Percentiles rank a stretch among this genome's conserved stretches.
These are phyloP conservation scores for Prunella himalayana DNA, from an alignment of 2,113 vertebrate genomes.

Conservation along the genomic window DNA sequence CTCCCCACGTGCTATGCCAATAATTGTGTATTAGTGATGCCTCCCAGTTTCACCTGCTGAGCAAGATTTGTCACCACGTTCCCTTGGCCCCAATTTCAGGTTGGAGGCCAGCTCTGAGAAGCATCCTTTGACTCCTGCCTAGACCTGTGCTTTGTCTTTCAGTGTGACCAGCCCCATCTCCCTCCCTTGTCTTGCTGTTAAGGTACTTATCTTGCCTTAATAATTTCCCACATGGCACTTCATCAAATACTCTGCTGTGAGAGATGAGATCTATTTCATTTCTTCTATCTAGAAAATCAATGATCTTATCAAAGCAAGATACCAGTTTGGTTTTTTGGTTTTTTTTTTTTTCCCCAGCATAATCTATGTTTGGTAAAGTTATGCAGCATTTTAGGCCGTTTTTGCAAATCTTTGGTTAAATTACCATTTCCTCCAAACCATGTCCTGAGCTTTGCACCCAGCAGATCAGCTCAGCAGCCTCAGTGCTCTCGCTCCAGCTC, in stretches of 20 bases:
- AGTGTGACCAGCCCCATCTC: neutral
- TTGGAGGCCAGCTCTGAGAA: rapidly evolving
- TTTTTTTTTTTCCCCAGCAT: neutral
- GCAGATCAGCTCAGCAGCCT: neutral
- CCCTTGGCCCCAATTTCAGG: neutral
- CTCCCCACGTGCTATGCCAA: rapidly evolving
- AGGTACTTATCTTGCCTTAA: neutral
- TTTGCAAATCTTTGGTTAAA: neutral
- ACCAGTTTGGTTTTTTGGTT: neutral
- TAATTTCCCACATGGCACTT: neutral
- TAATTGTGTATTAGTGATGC: neutral
- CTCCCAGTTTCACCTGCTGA: neutral
- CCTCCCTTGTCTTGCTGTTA: neutral
- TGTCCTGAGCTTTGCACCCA: neutral
- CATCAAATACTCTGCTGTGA: neutral
- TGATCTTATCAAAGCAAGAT: slow-evolving; percentile 39
- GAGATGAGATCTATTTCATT: slow-evolving; percentile 41
- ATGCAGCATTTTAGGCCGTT: neutral
- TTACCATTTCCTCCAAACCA: neutral
- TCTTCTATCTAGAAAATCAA: slow-evolving; percentile 53
- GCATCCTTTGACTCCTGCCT: neutral
- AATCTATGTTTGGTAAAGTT: neutral
- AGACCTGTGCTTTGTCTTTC: neutral
- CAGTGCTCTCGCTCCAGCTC: neutral
- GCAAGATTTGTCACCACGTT: neutral